These are phyloP conservation scores for Styela clava DNA, from an alignment of 23 tunicate species.

Conservation along the genomic window DNA sequence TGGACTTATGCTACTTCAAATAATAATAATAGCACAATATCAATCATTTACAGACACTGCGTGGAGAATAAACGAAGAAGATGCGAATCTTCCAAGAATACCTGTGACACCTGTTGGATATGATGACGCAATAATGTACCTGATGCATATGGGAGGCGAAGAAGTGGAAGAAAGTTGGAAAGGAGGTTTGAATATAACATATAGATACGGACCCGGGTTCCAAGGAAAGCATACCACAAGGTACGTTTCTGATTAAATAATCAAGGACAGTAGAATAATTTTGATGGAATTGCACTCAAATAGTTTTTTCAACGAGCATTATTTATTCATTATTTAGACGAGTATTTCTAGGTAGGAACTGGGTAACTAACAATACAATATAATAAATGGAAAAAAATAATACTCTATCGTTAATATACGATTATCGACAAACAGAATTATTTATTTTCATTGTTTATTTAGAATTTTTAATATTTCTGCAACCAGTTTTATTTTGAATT, in stretches of 20 bases:
- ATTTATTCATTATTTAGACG: background rate
- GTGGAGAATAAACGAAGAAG: constrained; percentile 26
- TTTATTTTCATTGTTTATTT: too few relatives aligned
- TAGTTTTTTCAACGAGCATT: background rate
- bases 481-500: too few relatives aligned
- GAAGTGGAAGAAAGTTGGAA: constrained; percentile 46
- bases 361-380: too few relatives aligned
- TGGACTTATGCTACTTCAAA: too few relatives aligned
- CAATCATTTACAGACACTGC: constrained; percentile 34
- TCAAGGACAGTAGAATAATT: background rate
- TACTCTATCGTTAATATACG: too few relatives aligned
- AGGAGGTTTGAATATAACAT: constrained; percentile 66
- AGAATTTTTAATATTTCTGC: too few relatives aligned
- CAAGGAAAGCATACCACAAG: constrained; percentile 3
- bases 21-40: too few relatives aligned
- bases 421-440: too few relatives aligned
- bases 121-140: constrained; percentile 53
- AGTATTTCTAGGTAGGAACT: too few relatives aligned
- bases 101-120: constrained; percentile 80
- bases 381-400: background rate
- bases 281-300: background rate
- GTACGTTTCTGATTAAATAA: background rate
- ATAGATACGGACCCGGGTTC: constrained; percentile 74
- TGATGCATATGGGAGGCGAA: constrained; percentile 45
- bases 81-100: constrained; percentile 38